These are phyloP conservation scores for Microtus ochrogaster DNA, from an alignment of 2,113 vertebrate genomes.

Conservation along the genomic window DNA sequence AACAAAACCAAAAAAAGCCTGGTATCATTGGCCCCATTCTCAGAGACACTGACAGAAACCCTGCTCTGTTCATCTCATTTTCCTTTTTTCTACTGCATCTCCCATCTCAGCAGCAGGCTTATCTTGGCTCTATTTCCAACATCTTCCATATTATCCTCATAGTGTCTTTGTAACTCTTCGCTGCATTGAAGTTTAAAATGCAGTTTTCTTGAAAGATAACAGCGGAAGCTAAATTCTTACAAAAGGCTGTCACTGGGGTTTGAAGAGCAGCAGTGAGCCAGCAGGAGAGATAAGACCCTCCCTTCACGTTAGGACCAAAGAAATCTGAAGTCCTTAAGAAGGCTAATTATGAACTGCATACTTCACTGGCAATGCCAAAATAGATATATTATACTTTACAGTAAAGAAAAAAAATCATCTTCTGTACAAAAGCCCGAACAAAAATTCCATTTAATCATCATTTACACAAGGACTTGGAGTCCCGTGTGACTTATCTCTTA, in stretches of 20 bases:
- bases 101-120: constrained; percentile 68
- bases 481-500: constrained; percentile 71
- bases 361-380: constrained; percentile 61
- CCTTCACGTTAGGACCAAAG: constrained; percentile 67
- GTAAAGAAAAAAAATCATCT: constrained; percentile 75
- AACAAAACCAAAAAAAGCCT: constrained; percentile 35
- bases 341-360: constrained; percentile 59
- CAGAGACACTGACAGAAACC: constrained; percentile 29
- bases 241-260: constrained; percentile 71
- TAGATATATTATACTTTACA: constrained; percentile 67
- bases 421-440: constrained; percentile 63
- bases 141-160: constrained; percentile 65
- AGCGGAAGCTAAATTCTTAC: constrained; percentile 71
- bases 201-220: constrained; percentile 76
- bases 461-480: constrained; percentile 75
- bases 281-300: constrained; percentile 73
- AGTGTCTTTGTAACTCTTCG: constrained; percentile 66
- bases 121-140: constrained; percentile 68
- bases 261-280: constrained; percentile 67
- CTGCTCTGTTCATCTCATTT: constrained; percentile 21
- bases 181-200: constrained; percentile 67
- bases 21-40: neutral
- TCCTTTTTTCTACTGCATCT: constrained; percentile 25
- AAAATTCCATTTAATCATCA: constrained; percentile 77
- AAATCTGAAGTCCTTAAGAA: constrained; percentile 71